Percentiles rank a stretch among this genome's conserved stretches.
phyloP scores from a whole-genome alignment of 2,797 vertebrate species.

The Enteromius paludinosus region DNA sequence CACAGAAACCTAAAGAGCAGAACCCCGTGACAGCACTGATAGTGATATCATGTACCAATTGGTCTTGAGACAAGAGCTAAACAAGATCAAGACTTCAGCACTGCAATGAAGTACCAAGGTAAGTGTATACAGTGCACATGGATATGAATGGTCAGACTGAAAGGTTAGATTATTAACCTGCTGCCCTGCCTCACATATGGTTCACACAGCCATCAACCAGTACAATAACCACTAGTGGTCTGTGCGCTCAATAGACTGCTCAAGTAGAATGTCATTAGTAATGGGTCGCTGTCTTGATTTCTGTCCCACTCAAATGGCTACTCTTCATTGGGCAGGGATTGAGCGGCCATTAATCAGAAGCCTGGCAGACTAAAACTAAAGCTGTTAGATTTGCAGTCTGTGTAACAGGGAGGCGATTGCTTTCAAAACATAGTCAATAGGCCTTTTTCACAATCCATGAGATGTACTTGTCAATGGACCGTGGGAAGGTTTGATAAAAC shows the following conservation, averaged over 20 bases:
- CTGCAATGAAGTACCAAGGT: conserved; percentile 34
- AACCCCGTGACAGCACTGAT: not conserved
- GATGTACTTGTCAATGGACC: not conserved
- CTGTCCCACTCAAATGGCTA: conserved; percentile 76
- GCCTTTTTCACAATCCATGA: conserved; percentile 3
- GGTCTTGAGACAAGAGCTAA: conserved; percentile 6
- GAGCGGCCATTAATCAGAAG: conserved; percentile 82
- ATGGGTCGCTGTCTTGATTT: conserved; percentile 77
- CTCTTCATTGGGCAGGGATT: conserved; percentile 78
- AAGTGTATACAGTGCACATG: conserved; percentile 29
- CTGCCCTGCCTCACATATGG: conserved; percentile 55
- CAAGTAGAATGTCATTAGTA: conserved; percentile 84
- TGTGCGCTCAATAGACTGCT: conserved; percentile 78
- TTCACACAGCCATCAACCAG: conserved; percentile 55
- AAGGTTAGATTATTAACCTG: conserved; percentile 60
- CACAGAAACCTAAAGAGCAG: not conserved
- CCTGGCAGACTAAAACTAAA: conserved; percentile 71
- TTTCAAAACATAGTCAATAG: conserved; percentile 24
- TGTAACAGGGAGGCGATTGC: conserved; percentile 14
- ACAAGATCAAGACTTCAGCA: conserved; percentile 37
- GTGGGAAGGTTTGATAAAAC: not conserved
- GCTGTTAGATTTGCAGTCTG: conserved; percentile 51
- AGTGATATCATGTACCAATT: not conserved
- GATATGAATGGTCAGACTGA: conserved; percentile 43
- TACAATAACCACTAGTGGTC: conserved; percentile 62